phyloP scores from a whole-genome alignment of 2,888 invertebrate genomes.

The Drosophila stalkeri region DNA sequence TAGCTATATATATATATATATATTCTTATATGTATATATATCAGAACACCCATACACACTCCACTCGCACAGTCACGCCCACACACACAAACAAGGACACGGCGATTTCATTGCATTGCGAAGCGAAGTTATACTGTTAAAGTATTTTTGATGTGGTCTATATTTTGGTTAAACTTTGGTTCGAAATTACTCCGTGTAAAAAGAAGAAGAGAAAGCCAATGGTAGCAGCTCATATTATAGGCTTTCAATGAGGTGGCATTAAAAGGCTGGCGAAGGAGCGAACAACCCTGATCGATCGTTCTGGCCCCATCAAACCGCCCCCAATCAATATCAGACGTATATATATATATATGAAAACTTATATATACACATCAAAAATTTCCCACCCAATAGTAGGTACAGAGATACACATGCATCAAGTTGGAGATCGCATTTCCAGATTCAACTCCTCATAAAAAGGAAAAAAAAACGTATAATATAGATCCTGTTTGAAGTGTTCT shows the following conservation, averaged over 20 bases:
- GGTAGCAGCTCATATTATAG: slow-evolving; percentile 24
- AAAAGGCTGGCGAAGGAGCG: slow-evolving; percentile 39
- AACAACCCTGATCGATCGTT: slow-evolving; percentile 36
- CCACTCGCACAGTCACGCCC: background rate
- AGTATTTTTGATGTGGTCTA: slow-evolving; percentile 59
- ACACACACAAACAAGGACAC: background rate
- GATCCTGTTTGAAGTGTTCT: slow-evolving; percentile 12
- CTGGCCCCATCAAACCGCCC: slow-evolving; percentile 14
- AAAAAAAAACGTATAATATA: background rate
- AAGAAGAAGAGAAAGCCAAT: slow-evolving; percentile 48
- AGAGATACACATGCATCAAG: background rate
- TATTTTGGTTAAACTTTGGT: slow-evolving; percentile 44
- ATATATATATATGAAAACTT: background rate
- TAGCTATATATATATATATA: slow-evolving; percentile 8
- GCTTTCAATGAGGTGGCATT: slow-evolving; percentile 42
- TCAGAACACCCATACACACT: background rate
- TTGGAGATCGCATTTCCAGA: background rate
- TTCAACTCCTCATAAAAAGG: background rate
- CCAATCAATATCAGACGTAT: background rate
- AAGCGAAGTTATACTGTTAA: background rate
- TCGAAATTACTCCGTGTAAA: slow-evolving; percentile 53
- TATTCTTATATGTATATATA: slow-evolving; percentile 8
- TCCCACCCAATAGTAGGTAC: background rate
- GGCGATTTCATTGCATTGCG: background rate
- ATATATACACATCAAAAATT: background rate